phyloP scores from a whole-genome alignment of 2,797 vertebrate species.

The Geotrypetes seraphini region DNA sequence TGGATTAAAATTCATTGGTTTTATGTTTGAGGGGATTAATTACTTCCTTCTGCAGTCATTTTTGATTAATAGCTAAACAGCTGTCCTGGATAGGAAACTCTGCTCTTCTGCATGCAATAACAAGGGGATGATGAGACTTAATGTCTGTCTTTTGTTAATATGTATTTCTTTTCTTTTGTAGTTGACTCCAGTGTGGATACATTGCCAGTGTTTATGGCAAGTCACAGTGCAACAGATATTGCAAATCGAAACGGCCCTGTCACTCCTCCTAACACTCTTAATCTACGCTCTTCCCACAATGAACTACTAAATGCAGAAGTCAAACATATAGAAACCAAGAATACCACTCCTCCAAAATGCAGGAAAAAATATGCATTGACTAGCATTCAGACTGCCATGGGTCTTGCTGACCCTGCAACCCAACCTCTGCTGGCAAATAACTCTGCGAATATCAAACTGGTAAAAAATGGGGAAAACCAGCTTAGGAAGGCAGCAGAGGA shows the following conservation, averaged over 20 bases:
- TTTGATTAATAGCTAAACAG: too few species aligned
- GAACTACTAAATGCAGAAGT: conserved; percentile 82
- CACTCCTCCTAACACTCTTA: conserved; percentile 80
- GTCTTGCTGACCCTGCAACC: conserved; percentile 68
- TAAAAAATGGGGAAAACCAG: conserved; percentile 94
- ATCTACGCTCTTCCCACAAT: conserved; percentile 87
- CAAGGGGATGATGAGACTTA: too few species aligned
- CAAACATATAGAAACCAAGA: conserved; percentile 67
- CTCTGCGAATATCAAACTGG: conserved; percentile 83
- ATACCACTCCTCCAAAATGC: conserved; percentile 78
- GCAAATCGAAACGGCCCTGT: conserved; percentile 63
- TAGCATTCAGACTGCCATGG: conserved; percentile 81
- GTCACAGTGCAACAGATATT: conserved; percentile 70
- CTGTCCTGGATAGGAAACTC: too few species aligned
- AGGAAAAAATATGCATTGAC: conserved; percentile 82
- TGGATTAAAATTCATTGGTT: too few species aligned
- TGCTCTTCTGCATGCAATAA: too few species aligned
- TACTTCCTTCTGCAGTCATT: too few species aligned
- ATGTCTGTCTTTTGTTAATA: neutral
- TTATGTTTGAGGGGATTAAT: too few species aligned
- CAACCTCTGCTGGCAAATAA: conserved; percentile 61
- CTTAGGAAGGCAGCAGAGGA: conserved; percentile 85
- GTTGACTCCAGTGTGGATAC: conserved; percentile 55
- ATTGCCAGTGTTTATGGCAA: conserved; percentile 82
- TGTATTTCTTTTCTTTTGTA: conserved; percentile 25